Evolutionary conservation across 2,888 invertebrate genomes (phyloP), one percentile per base, ranked within the genome.

Genomic region (Latrodectus hesperus): DNA sequence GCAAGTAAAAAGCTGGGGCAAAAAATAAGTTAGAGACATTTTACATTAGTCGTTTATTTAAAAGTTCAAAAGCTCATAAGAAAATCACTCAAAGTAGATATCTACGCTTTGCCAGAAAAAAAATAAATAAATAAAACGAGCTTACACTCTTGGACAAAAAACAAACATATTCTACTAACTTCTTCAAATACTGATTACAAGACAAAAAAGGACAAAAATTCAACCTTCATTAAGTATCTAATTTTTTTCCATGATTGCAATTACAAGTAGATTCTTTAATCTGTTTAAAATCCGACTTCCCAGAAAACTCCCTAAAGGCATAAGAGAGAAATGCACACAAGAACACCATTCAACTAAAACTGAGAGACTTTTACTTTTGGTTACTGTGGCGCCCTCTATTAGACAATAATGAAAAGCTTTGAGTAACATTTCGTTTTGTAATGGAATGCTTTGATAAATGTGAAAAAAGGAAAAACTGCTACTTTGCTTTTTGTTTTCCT

Each of bases 191-290:
- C 86, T 87, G 86, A 87, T 87, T 87, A 81, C 86, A 77, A 52
- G 51, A 11, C 65, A 72, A 84, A 84, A 84, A 84, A 67, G 81
- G 81, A 87, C 72, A 72, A 81, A 86, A 87, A 76, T 81, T 77
- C 71, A 77, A 81, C 77, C 86, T 81, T 77, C 81, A 87, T 87
- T 81, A 87, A 87, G 86, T 73, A 77, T 81, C 81, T 17, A 73
- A 17, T 85, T 86, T 78, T 74, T 74, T 74, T 74, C 80, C 81
- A 87, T 81, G 76, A 77, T 87, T 81, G 81, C 81, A 87, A 87
- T 87, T 81, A 87, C 81, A 87, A 87, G 75, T 73, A 81, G 86
- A 81, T 77, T 87, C 86, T 87, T 87, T 87, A 87, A 87, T 87
- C 86, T 87, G 86, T 87, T 87, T 87, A 87, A 87, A 87, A 87